A percentile compares a stretch with the other conserved stretches of the same genome.
Conservation (phyloP, 2,888 invertebrate species). For the Cacoxenus indagator region DNA sequence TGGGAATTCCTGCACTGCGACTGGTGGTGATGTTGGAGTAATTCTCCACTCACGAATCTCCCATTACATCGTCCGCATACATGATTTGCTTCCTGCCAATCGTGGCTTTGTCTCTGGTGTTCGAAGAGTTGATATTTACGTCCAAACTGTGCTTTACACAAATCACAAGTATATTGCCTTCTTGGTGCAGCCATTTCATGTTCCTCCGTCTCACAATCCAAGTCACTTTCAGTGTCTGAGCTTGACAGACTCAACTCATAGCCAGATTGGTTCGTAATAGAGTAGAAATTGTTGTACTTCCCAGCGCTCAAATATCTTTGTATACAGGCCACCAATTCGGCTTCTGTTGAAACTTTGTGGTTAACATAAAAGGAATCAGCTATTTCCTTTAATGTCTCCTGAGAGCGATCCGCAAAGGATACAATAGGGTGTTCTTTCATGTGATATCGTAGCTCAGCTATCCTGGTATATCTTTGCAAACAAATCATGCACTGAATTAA, state of each 20-base stretch:
- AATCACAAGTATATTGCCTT: constrained; percentile 55
- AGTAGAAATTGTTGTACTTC: constrained; percentile 65
- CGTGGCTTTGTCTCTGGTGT: constrained; percentile 60
- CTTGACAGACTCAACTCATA: constrained; percentile 66
- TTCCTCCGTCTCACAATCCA: constrained; percentile 41
- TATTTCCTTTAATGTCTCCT: constrained; percentile 41
- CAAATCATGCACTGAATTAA: constrained; percentile 70
- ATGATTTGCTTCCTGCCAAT: constrained; percentile 72
- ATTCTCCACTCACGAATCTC: too few species aligned
- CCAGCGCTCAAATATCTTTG: constrained; percentile 49
- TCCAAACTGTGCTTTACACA: constrained; percentile 57
- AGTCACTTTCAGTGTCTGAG: constrained; percentile 54
- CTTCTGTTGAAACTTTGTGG: constrained; percentile 41
- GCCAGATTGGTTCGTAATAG: constrained; percentile 66
- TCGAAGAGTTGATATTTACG: constrained; percentile 67
- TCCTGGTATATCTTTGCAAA: constrained; percentile 62
- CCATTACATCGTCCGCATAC: constrained; percentile 73
- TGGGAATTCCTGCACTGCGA: constrained; percentile 66
- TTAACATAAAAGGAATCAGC: constrained; percentile 61
- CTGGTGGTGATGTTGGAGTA: too few species aligned
- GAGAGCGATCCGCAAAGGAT: constrained; percentile 42
- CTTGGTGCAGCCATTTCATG: neutral
- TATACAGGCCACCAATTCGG: constrained; percentile 48
- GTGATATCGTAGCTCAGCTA: constrained; percentile 63
- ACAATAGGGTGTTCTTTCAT: constrained; percentile 59